A percentile compares a stretch with the other conserved stretches of the same genome.
Conservation (phyloP, 2,888 invertebrate species). For the Blomia tropicalis region DNA sequence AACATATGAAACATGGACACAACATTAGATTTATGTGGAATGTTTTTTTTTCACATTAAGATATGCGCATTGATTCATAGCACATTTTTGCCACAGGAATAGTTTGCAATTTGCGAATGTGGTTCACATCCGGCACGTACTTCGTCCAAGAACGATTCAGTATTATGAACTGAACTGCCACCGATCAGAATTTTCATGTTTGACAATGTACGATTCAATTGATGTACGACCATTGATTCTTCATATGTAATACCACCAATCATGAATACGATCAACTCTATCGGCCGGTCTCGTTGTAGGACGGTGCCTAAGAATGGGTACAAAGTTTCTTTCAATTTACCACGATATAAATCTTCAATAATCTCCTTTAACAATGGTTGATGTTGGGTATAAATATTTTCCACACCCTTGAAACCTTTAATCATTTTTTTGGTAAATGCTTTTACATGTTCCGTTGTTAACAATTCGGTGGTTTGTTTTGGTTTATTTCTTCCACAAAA, state of each 20-base stretch:
- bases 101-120: not conserved
- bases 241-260: constrained; percentile 93
- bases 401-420: constrained; percentile 69
- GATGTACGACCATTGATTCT: constrained; percentile 71
- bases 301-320: constrained; percentile 62
- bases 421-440: constrained; percentile 73
- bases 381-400: constrained; percentile 98
- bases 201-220: constrained; percentile 55
- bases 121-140: constrained; percentile 11
- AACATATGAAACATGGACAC: too few species aligned
- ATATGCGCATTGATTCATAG: too few species aligned
- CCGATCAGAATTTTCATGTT: constrained; percentile 64
- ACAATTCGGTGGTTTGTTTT: constrained; percentile 46
- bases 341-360: constrained; percentile 74
- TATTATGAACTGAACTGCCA: constrained; percentile 77
- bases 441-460: constrained; percentile 52
- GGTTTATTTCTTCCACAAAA: constrained; percentile 6
- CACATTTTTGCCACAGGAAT: not conserved
- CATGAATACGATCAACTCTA: constrained; percentile 88
- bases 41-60: too few species aligned
- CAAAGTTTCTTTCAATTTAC: constrained; percentile 63
- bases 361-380: constrained; percentile 76
- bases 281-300: constrained; percentile 46
- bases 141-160: constrained; percentile 27
- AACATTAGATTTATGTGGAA: too few species aligned